These are phyloP conservation scores for Celastrina argiolus DNA, from an alignment of 2,888 invertebrate genomes.

Conservation along the genomic window DNA sequence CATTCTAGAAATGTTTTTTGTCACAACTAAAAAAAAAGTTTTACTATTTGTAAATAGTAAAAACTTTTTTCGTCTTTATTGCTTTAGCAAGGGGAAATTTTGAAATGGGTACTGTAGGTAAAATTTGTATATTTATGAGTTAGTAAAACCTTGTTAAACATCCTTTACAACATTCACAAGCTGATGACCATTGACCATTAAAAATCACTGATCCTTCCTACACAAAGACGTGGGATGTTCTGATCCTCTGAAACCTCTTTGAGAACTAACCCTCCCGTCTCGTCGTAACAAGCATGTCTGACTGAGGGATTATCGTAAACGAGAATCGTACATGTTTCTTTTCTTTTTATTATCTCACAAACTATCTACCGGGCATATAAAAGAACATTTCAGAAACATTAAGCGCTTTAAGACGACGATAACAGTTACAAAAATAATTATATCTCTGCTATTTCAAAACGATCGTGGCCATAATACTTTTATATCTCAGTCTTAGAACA, in stretches of 20 bases:
- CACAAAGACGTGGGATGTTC: background rate
- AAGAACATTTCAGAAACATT: background rate
- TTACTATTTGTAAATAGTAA: no score
- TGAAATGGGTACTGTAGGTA: no score
- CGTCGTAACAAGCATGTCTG: background rate
- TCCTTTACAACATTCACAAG: background rate
- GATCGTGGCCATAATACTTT: background rate
- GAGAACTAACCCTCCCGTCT: background rate
- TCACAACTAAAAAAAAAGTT: background rate
- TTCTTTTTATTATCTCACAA: background rate
- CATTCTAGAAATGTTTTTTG: no score
- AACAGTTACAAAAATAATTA: background rate
- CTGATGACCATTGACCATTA: background rate
- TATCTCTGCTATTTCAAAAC: background rate
- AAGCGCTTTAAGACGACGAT: background rate
- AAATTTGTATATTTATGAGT: no score
- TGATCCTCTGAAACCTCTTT: background rate
- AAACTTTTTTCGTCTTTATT: no score
- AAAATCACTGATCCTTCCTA: background rate
- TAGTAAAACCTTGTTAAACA: no score
- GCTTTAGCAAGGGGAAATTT: no score
- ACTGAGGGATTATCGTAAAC: background rate
- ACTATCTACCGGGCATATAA: background rate
- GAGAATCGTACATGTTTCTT: background rate
- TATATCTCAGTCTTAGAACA: background rate